phyloP scores from a whole-genome alignment of 2,113 vertebrate genomes.

The Brevimyrus niger region DNA sequence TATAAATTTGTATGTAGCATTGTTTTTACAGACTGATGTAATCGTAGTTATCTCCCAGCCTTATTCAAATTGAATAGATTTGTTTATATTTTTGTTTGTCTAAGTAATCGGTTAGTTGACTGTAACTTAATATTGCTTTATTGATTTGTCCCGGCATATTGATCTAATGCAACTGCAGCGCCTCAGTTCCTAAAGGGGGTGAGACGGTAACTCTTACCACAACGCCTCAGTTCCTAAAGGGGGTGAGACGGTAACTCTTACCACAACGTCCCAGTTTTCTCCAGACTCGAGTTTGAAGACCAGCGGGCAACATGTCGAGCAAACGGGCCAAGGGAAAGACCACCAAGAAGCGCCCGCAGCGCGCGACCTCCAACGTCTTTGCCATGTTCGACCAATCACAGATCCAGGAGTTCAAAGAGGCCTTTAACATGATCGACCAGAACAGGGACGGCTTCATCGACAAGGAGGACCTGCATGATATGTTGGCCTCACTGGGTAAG shows the following conservation, averaged over 20 bases:
- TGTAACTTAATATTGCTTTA: neutral
- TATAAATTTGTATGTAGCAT: neutral
- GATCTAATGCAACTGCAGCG: neutral
- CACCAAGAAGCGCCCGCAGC: conserved; percentile 90
- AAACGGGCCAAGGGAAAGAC: conserved; percentile 91
- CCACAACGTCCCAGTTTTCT: neutral
- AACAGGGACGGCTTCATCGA: conserved; percentile 88
- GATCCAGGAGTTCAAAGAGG: conserved; percentile 91
- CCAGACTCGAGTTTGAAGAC: neutral
- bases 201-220: neutral
- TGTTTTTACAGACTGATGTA: neutral
- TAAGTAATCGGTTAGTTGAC: neutral
- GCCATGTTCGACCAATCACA: conserved; percentile 92
- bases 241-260: neutral
- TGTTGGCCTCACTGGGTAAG: conserved; percentile 85
- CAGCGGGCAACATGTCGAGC: conserved; percentile 73
- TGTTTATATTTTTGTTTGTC: neutral
- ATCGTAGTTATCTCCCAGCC: neutral
- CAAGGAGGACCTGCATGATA: conserved; percentile 87
- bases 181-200: neutral
- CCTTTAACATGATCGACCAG: conserved; percentile 93
- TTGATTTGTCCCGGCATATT: neutral
- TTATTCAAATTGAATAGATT: neutral
- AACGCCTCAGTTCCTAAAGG: neutral
- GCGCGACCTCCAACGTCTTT: conserved; percentile 88